Conservation (phyloP, 2,888 invertebrate genomes). For the Cheilosia vulpina region DNA sequence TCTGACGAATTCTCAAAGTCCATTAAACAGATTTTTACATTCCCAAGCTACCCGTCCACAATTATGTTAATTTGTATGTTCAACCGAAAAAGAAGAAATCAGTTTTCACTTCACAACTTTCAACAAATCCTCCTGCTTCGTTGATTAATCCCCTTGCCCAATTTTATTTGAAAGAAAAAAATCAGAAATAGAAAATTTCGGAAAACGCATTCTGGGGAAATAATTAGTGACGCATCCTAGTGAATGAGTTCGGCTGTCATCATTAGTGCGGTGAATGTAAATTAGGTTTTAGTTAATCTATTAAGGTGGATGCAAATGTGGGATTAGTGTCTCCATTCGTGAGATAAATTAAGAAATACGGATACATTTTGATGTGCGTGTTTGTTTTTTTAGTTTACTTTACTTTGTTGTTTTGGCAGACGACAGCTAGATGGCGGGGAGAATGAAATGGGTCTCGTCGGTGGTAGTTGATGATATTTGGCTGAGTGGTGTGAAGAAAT, state of each 20-base stretch:
- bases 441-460: slow-evolving; percentile 8
- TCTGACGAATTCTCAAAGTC: background rate
- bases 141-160: slow-evolving; percentile 62
- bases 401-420: slow-evolving; percentile 57
- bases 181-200: slow-evolving; percentile 36
- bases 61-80: slow-evolving; percentile 15
- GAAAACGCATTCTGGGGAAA: slow-evolving; percentile 27
- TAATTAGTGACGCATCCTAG: slow-evolving; percentile 59
- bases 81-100: background rate
- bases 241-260: slow-evolving; percentile 63
- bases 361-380: slow-evolving; percentile 1
- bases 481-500: slow-evolving; percentile 39
- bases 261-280: slow-evolving; percentile 68
- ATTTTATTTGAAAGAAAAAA: slow-evolving; percentile 15
- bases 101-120: background rate
- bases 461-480: slow-evolving; percentile 19
- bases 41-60: background rate
- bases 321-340: slow-evolving; percentile 21
- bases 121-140: background rate
- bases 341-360: slow-evolving; percentile 39
- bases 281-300: slow-evolving; percentile 58
- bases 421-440: slow-evolving; percentile 52
- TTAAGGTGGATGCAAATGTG: slow-evolving; percentile 42
- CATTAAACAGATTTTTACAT: slow-evolving; percentile 3
- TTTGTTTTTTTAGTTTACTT: slow-evolving; percentile 8